Evolutionary conservation across 1,140 invertebrate species (phyloP).

Genomic region (Rhagoletis pomonella): DNA sequence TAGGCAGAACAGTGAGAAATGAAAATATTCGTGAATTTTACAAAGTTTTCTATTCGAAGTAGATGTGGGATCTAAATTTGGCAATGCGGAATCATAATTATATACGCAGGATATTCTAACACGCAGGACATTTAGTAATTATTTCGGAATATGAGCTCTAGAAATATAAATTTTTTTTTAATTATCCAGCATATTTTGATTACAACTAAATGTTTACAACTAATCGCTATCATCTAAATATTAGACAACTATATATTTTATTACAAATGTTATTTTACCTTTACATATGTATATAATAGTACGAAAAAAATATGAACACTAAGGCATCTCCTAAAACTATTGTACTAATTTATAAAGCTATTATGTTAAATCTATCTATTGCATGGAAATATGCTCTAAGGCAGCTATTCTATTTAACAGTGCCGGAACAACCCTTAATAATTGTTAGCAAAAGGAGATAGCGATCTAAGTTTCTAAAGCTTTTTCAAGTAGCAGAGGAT

Average conservation of each 20-base stretch:
- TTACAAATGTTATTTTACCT: neutral
- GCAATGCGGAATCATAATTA: too few relatives aligned
- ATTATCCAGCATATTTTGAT: too few relatives aligned
- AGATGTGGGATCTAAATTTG: too few relatives aligned
- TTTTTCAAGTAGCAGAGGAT: neutral
- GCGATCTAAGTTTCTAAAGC: neutral
- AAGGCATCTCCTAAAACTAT: constrained; percentile 38
- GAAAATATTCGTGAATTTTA: neutral
- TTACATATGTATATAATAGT: neutral
- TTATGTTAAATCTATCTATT: too few relatives aligned
- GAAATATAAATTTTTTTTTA: neutral
- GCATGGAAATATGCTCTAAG: too few relatives aligned
- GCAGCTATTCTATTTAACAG: neutral
- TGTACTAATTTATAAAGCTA: neutral
- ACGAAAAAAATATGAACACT: constrained; percentile 19
- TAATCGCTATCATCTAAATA: constrained; percentile 18
- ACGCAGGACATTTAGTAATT: neutral
- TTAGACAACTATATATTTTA: constrained; percentile 7
- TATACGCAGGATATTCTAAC: neutral
- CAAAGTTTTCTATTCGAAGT: too few relatives aligned
- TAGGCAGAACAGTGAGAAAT: neutral
- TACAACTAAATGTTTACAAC: neutral
- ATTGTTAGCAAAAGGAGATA: neutral
- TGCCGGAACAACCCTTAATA: neutral
- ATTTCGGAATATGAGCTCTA: constrained; percentile 15